A percentile compares a stretch with the other conserved stretches of the same genome.
Conservation (phyloP, 2,888 invertebrate species). For the Pterostichus madidus region DNA sequence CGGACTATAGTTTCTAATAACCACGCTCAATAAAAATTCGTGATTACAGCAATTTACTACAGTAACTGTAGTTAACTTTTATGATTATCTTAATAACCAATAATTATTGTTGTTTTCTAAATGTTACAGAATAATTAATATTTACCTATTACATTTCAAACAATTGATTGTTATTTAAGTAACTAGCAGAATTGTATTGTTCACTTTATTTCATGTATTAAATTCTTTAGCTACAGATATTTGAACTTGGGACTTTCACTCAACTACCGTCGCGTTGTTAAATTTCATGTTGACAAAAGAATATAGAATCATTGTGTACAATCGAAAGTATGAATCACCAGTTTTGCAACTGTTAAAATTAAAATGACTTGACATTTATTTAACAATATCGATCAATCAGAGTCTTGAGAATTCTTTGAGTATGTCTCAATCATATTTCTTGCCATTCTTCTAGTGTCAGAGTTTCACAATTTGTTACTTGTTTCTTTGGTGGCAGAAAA, state of each 20-base stretch:
- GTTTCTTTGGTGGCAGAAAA: neutral
- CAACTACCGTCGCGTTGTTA: slow-evolving; percentile 10
- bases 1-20: too few species aligned
- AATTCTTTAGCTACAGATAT: neutral
- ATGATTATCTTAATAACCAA: too few species aligned
- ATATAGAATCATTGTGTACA: slow-evolving; percentile 16
- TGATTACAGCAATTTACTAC: too few species aligned
- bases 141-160: neutral
- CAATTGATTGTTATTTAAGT: neutral
- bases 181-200: neutral
- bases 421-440: slow-evolving; percentile 38
- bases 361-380: slow-evolving; percentile 46
- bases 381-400: slow-evolving; percentile 37
- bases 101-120: too few species aligned
- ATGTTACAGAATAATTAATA: too few species aligned
- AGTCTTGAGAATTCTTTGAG: neutral
- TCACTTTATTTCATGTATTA: too few species aligned
- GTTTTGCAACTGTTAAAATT: slow-evolving; percentile 43
- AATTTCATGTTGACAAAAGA: slow-evolving; percentile 18
- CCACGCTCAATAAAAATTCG: too few species aligned
- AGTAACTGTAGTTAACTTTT: too few species aligned
- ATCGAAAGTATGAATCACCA: slow-evolving; percentile 9
- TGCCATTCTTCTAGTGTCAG: slow-evolving; percentile 16
- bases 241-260: slow-evolving; percentile 29
- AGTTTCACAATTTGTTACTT: neutral